These are phyloP conservation scores for Epinephelus coioides DNA, from an alignment of 2,797 vertebrate genomes.

Conservation along the genomic window DNA sequence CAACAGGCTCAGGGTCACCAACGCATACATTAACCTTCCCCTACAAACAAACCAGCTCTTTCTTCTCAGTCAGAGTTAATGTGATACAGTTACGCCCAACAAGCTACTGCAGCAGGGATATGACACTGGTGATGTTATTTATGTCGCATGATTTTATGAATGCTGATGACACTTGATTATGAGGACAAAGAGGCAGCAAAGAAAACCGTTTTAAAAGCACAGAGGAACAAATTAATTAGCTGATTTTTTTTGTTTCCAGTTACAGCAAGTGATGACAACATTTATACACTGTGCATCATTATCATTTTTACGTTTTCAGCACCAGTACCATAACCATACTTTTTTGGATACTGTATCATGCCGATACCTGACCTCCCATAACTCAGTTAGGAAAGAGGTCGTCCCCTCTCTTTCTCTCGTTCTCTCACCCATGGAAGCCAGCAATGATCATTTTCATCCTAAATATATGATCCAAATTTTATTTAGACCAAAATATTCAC, in stretches of 20 bases:
- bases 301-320: neutral
- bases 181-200: neutral
- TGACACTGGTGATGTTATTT: neutral
- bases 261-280: neutral
- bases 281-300: neutral
- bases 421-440: too few relatives aligned
- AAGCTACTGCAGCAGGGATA: slow-evolving; percentile 13
- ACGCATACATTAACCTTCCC: slow-evolving; percentile 34
- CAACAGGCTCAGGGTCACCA: slow-evolving; percentile 42
- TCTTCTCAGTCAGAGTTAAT: slow-evolving; percentile 24
- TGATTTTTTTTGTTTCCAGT: neutral
- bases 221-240: neutral
- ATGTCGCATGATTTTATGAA: slow-evolving; percentile 5
- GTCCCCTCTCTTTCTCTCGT: too few relatives aligned
- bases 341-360: neutral
- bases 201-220: slow-evolving; percentile 1
- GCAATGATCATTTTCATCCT: too few relatives aligned
- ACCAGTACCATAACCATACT: neutral
- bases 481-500: too few relatives aligned
- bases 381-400: too few relatives aligned
- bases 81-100: slow-evolving; percentile 3
- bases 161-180: slow-evolving; percentile 4
- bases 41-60: neutral
- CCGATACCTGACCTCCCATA: too few relatives aligned
- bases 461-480: too few relatives aligned